These are phyloP conservation scores for Phytoseiulus persimilis DNA, from an alignment of 2,888 invertebrate species.

Conservation along the genomic window DNA sequence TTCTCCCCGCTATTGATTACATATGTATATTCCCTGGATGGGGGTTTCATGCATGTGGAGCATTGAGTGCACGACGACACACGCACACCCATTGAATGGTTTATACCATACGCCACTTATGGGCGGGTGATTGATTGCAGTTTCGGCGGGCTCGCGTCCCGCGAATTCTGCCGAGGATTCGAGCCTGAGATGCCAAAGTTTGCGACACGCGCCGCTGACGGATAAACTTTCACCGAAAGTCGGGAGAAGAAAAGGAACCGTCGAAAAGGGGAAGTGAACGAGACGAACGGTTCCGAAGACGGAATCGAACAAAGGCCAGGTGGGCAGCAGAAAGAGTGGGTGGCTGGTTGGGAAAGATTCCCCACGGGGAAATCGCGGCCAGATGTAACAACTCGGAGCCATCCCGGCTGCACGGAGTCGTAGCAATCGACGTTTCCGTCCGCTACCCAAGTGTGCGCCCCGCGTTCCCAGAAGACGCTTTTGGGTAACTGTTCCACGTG, in stretches of 20 bases:
- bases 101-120: not conserved
- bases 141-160: not conserved
- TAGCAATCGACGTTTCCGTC: not conserved
- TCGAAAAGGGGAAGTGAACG: not conserved
- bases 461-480: too few relatives aligned
- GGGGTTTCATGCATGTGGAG: not conserved
- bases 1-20: not conserved
- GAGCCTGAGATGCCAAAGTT: not conserved
- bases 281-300: not conserved
- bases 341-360: not conserved
- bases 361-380: conserved; percentile 5
- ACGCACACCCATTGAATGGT: not conserved
- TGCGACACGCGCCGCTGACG: not conserved
- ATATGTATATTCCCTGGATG: not conserved
- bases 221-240: not conserved
- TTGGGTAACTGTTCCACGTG: not conserved
- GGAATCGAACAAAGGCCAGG: not conserved
- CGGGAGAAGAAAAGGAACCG: not conserved
- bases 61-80: not conserved
- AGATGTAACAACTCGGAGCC: not conserved
- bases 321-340: not conserved
- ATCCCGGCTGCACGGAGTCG: not conserved
- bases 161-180: not conserved
- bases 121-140: not conserved
- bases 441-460: not conserved